Base-by-base conservation (phyloP, 2,797 vertebrate species). In the Mastacembelus armatus region DNA sequence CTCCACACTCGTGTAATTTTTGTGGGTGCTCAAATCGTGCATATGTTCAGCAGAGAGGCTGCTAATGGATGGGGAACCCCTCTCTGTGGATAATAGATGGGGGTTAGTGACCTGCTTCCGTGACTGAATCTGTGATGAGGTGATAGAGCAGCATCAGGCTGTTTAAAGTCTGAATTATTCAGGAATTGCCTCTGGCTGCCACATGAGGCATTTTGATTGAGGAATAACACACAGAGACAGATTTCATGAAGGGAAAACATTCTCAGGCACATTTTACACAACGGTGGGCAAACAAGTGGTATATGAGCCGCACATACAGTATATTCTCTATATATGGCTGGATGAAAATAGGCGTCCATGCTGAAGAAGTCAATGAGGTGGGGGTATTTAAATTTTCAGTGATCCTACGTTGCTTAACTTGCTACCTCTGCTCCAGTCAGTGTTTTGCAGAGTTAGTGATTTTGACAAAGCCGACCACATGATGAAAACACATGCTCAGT, bases 91-190 rank as follows among this genome's bases (percentile, higher is more conserved):
- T 85, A 83, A 81, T 82, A 77, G 64, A 87, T 85, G 85, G 85
- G 55, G 67, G 32, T 29, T 19, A 49, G 68, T 63, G 79, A 77
- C 82, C 80, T 72, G 76, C 22, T 88, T 89, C 71, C 54, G 40
- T 84, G 77, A 77, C 81, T 83, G 79, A 81, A 83, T 85, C 65
- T 70, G 79, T 52, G 74, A 89, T 73, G 78, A 77, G 77, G 62
- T 44, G 62, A 83, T 76, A 44, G 49, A 65, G 55, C 35, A 30
- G 74, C 64, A 60, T 76, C 58, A n/a, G 74, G 36, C 60, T 42
- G 39, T 51, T 81, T 66, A 52, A 56, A 47, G 59, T 16, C 48
- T 86, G 45, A 84, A 86, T 89, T 78, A 90, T 87, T 77, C 75
- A 87, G 62, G 19, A 60, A 67, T 52, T 0, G 48, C 73, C 58